Conservation (phyloP, 2,113 vertebrate species). For the Oncorhynchus masou region DNA sequence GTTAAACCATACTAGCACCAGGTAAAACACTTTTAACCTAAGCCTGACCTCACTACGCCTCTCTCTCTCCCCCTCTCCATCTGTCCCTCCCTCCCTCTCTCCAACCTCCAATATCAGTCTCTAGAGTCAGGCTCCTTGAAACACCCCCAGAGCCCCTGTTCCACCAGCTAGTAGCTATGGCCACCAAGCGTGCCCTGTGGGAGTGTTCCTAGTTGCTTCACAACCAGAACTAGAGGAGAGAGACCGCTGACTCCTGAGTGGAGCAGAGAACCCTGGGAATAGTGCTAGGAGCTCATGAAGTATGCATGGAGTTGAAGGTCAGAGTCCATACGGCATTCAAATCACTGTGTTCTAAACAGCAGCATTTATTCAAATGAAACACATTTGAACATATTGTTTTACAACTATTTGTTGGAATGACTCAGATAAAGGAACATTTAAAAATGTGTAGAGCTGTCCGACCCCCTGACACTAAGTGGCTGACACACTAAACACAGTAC, state of each 20-base stretch:
- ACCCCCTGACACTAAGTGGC: too few species aligned
- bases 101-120: background rate
- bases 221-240: background rate
- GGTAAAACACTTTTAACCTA: constrained; percentile 12
- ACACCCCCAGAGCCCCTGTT: constrained; percentile 7
- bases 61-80: background rate
- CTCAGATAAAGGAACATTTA: too few species aligned
- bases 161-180: constrained; percentile 12
- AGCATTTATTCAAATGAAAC: too few species aligned
- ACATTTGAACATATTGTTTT: too few species aligned
- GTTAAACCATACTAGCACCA: background rate
- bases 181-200: constrained; percentile 10
- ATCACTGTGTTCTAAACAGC: too few species aligned
- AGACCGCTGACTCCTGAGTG: background rate
- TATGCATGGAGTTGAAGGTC: background rate
- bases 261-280: background rate
- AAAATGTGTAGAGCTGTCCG: too few species aligned
- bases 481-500: too few species aligned
- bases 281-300: background rate
- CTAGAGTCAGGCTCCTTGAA: background rate
- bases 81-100: background rate
- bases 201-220: constrained; percentile 13
- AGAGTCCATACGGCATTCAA: too few species aligned
- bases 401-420: too few species aligned
- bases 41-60: background rate